Percentiles rank a stretch among this genome's conserved stretches.
Conservation (phyloP, 2,888 invertebrate genomes). For the Bhutanitis thaidina region DNA sequence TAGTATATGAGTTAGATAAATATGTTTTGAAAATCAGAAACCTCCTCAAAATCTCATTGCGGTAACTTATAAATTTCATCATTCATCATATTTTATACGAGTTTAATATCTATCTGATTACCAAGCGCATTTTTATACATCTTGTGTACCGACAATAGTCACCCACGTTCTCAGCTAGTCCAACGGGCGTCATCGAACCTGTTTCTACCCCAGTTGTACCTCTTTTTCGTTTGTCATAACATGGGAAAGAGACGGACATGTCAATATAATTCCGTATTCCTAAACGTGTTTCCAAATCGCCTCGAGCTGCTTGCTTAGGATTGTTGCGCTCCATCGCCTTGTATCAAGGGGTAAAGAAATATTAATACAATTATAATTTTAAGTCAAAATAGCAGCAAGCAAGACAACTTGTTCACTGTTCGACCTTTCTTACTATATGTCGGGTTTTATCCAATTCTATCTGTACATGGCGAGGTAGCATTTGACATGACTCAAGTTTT, state of each 20-base stretch:
- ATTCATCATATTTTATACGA: background rate
- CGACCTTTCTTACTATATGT: too few species aligned
- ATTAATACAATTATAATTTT: slow-evolving; percentile 9
- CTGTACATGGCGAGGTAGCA: too few species aligned
- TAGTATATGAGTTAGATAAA: too few species aligned
- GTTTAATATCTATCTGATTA: background rate
- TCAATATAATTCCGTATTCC: slow-evolving; percentile 2
- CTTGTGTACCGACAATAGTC: background rate
- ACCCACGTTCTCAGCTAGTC: slow-evolving; percentile 5
- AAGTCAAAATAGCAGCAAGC: slow-evolving; percentile 1
- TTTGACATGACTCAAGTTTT: too few species aligned
- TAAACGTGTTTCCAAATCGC: slow-evolving; percentile 59
- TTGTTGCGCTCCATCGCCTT: slow-evolving; percentile 64
- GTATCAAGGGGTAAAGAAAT: slow-evolving; percentile 38
- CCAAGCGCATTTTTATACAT: background rate
- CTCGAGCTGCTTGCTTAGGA: slow-evolving; percentile 65
- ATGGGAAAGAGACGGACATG: slow-evolving; percentile 7
- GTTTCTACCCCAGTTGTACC: slow-evolving; percentile 21
- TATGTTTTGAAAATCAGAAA: too few species aligned
- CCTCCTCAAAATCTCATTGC: too few species aligned
- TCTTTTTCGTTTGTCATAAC: slow-evolving; percentile 19
- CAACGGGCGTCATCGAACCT: slow-evolving; percentile 13
- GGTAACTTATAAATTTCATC: background rate
- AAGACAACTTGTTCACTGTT: background rate
- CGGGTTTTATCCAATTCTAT: too few species aligned